phyloP scores from a whole-genome alignment of 2,797 vertebrate species.

The Coregonus sp. region DNA sequence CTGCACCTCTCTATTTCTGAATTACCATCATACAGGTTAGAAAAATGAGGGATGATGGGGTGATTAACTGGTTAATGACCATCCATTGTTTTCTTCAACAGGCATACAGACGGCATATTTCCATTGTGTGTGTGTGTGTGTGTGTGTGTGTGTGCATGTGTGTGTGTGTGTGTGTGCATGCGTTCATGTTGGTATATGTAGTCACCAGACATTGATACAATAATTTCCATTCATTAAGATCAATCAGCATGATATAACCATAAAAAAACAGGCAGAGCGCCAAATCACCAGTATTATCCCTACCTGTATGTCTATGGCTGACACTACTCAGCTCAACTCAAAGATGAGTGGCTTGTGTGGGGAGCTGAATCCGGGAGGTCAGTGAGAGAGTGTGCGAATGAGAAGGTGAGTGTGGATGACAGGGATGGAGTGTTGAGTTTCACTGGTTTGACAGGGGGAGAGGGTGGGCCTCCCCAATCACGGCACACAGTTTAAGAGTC shows the following conservation, averaged over 20 bases:
- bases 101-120: neutral
- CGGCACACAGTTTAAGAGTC: constrained; percentile 10
- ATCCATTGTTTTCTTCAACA: neutral
- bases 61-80: constrained; percentile 23
- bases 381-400: constrained; percentile 3
- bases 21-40: neutral
- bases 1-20: neutral
- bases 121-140: neutral
- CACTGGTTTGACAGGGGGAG: constrained; percentile 30
- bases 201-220: neutral
- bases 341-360: constrained; percentile 5
- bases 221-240: constrained; percentile 20
- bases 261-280: neutral
- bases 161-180: constrained; percentile 21
- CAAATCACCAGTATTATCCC: constrained; percentile 1
- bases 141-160: constrained; percentile 12
- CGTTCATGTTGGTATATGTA: neutral
- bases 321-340: constrained; percentile 12
- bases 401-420: constrained; percentile 24
- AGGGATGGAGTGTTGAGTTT: constrained; percentile 18
- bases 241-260: constrained; percentile 4
- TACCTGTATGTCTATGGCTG: constrained; percentile 13
- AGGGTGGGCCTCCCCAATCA: neutral
- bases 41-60: neutral
- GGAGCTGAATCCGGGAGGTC: neutral